Evolutionary conservation across 2,113 vertebrate species (phyloP).

Genomic region (Columba livia): DNA sequence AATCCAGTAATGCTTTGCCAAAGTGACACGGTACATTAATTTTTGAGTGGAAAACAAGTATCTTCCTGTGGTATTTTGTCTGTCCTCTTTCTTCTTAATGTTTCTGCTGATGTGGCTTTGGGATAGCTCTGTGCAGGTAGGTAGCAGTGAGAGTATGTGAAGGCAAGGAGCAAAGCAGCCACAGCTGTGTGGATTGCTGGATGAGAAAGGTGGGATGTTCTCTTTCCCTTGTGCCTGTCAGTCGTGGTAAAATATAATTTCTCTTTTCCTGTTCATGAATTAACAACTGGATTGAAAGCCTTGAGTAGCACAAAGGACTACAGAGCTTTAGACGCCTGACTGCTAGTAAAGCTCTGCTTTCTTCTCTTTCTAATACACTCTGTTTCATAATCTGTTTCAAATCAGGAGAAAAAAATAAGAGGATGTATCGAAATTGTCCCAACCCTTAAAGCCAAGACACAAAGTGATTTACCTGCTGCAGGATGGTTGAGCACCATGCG

Average conservation of each 20-base stretch:
- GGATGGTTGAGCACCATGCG: background rate
- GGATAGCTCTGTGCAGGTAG: background rate
- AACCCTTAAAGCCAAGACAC: background rate
- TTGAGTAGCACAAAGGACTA: background rate
- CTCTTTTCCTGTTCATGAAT: background rate
- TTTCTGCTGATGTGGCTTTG: background rate
- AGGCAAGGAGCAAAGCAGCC: background rate
- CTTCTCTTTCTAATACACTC: background rate
- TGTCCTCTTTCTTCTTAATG: background rate
- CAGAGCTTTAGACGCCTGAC: background rate
- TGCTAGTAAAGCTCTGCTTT: background rate
- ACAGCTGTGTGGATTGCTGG: background rate
- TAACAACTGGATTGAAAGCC: background rate
- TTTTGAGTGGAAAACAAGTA: constrained; percentile 7
- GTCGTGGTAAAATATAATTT: background rate
- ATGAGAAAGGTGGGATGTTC: background rate
- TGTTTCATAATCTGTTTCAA: background rate
- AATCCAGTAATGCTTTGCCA: background rate
- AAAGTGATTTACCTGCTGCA: background rate
- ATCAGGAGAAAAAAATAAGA: background rate
- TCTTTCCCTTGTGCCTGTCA: background rate
- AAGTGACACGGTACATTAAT: background rate
- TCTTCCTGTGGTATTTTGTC: background rate
- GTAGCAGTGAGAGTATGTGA: background rate
- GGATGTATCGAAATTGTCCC: background rate